Conservation (phyloP, 1,140 invertebrate genomes). For the Drosophila santomea region DNA sequence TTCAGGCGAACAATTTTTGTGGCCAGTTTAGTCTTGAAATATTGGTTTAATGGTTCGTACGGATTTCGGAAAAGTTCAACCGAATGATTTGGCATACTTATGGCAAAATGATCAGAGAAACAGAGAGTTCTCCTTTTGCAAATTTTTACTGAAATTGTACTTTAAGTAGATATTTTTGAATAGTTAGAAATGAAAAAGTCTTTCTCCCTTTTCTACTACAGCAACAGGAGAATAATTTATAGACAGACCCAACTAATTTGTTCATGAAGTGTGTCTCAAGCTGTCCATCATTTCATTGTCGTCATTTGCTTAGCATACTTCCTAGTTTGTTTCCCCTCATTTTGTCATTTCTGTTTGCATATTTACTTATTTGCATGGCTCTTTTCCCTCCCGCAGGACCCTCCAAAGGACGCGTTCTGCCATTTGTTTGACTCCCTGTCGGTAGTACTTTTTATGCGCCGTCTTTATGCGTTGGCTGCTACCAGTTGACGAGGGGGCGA, state of each 20-base stretch:
- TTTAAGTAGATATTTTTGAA: too few relatives aligned
- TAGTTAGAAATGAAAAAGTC: too few relatives aligned
- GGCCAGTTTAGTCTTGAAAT: slow-evolving; percentile 14
- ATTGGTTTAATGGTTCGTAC: background rate
- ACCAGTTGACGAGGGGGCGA: slow-evolving; percentile 22
- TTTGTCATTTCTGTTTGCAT: slow-evolving; percentile 47
- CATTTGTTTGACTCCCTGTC: slow-evolving; percentile 26
- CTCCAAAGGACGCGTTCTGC: background rate
- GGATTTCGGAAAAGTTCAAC: background rate
- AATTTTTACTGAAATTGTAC: too few relatives aligned
- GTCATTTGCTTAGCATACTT: slow-evolving; percentile 49
- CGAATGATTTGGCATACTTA: background rate
- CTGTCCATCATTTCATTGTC: slow-evolving; percentile 13
- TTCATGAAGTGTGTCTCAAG: background rate
- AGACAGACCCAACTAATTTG: background rate
- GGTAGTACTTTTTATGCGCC: slow-evolving; percentile 30
- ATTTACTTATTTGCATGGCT: slow-evolving; percentile 38
- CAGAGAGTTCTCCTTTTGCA: too few relatives aligned
- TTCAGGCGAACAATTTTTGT: slow-evolving; percentile 47
- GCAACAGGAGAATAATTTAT: background rate
- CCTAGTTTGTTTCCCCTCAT: slow-evolving; percentile 25
- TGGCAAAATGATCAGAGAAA: too few relatives aligned
- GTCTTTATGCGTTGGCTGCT: slow-evolving; percentile 36
- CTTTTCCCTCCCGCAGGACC: background rate
- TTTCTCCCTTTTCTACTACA: too few relatives aligned